Evolutionary conservation across 1,140 invertebrate genomes (phyloP), one percentile per base, ranked within the genome.

Genomic region (Drosophila busckii): DNA sequence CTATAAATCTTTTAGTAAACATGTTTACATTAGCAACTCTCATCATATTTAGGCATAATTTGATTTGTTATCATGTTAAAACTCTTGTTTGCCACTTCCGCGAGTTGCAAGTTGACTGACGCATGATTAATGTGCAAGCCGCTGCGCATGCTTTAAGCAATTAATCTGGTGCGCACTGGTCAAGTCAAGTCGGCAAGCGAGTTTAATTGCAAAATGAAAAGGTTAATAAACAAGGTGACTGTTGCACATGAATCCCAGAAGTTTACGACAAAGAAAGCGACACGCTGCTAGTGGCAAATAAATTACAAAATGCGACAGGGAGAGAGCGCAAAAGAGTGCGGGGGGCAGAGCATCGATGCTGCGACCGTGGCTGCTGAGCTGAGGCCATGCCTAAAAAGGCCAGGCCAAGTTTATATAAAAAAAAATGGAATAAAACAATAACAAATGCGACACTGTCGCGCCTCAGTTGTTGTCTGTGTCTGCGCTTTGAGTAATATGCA

Each of bases 221-320:
- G 75, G 75, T 82, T 75, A 80, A 80, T 75, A 82, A 82, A 82
- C 70, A 82, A 82, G 50, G 53, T 53, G 64, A 75, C 44, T 44
- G 73, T 34, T 52, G 53, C 64, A 55, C 35, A 78, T 78, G 58
- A 78, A 78, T 68, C 60, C 68, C 56, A 59, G 53, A 80, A 46
- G 66, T 78, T 78, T 82, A 82, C 61, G 65, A 82, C 75, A 82
- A 82, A 82, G 75, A 82, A 82, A 82, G 75, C 73, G 44, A 44
- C n/a, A n/a, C 42, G 28, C 70, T 34, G 45, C 60, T 69, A 60
- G 54, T 70, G 71, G 45, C 50, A 40, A 66, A 76, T 76, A 76
- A 76, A 76, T 76, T 76, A 61, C 60, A 45, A 64, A 68, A 75
- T 31, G 52, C 54, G 63, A 65, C 65, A 56, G 45, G 60, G 59